Conservation (phyloP, 2,888 invertebrate genomes). For the Panzeria rudis region DNA sequence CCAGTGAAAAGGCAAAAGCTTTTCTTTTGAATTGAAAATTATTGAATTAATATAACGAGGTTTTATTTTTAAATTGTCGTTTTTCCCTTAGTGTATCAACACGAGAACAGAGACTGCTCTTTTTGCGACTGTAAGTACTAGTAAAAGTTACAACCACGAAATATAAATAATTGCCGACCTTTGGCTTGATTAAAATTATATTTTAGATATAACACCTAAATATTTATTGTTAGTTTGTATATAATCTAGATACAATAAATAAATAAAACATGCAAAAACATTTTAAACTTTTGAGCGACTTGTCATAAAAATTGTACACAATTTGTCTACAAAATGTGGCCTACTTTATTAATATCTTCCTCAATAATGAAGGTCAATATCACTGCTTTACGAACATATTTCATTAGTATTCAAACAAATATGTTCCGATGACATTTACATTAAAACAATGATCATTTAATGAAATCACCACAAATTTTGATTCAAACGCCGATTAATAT, state of each 20-base stretch:
- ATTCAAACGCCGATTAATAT: neutral
- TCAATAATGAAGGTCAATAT: neutral
- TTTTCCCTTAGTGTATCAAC: too few species aligned
- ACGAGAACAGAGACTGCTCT: too few species aligned
- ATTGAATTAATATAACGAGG: too few species aligned
- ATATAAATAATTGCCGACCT: neutral
- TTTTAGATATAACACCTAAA: too few species aligned
- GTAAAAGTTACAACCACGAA: neutral
- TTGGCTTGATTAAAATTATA: neutral
- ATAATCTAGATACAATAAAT: neutral
- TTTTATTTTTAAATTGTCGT: too few species aligned
- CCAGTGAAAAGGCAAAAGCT: too few species aligned
- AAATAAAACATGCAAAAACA: neutral
- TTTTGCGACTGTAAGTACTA: too few species aligned
- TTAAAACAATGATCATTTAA: slow-evolving; percentile 27
- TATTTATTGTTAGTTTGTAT: neutral
- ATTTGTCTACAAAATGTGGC: neutral
- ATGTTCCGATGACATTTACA: slow-evolving; percentile 2
- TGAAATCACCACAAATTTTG: slow-evolving; percentile 26
- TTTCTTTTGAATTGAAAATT: too few species aligned
- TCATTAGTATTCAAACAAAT: neutral
- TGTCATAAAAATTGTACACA: neutral
- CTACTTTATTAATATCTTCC: neutral
- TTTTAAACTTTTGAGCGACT: neutral
- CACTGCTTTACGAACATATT: neutral